Evolutionary conservation across 2,113 vertebrate genomes (phyloP), one percentile per base, ranked within the genome.

Genomic region (Ploceus nigricollis): DNA sequence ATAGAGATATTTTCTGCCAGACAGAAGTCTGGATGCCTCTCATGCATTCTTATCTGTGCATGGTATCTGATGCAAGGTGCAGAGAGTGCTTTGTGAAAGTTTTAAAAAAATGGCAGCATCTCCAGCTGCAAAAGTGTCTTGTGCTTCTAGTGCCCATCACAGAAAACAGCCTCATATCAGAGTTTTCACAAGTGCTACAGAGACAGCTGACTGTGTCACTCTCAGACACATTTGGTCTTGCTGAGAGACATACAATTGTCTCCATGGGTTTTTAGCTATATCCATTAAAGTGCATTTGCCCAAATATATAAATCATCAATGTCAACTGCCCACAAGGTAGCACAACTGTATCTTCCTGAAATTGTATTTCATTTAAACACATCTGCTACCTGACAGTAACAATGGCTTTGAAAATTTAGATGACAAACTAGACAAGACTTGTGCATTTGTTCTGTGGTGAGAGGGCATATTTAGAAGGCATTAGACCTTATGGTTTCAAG

Each of bases 1-100:
- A 2, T 7, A 54, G 68, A 90, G 35, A 40, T 17, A 11, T 50
- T 87, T 96, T 96, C 87, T 91, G 42, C 51, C 68, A 89, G 58
- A 66, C 27, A 6, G 24, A 42, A 50, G 13, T 12, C 42, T 6
- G 2, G 24, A 82, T 81, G 76, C 22, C 27, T 94, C 68, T 90
- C 82, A 81, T 31, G 5, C 33, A 73, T 69, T 83, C 90, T 96
- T 93, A 94, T 95, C 92, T 89, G 45, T 30, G 21, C 1, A 1
- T 78, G 88, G 42, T 51, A 95, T 95, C 89, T 89, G 76, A 82
- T 58, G 51, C 27, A 83, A 92, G 80, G 64, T 78, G 86, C 39
- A 83, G 37, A 80, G 42, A 61, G 33, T 23, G 64, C 47, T 92
- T 73, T 58, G 48, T 63, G 50, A 54, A 86, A 42, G 33, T 47